phyloP scores from a whole-genome alignment of 2,113 vertebrate species.

The Neopipo cinnamomea region DNA sequence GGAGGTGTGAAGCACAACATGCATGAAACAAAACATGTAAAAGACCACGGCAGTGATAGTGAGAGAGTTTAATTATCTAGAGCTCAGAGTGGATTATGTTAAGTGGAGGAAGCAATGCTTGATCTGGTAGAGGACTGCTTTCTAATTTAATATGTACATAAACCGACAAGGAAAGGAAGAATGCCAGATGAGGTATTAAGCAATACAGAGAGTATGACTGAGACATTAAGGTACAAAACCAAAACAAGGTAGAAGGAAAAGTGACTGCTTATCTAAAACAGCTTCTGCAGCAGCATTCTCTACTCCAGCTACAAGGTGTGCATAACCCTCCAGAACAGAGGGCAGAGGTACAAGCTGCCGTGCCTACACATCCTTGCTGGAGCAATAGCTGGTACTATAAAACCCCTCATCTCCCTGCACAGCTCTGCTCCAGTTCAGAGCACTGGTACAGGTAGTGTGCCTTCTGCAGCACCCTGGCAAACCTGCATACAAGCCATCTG shows the following conservation, averaged over 20 bases:
- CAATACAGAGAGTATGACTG: conserved; percentile 36
- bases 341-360: accelerated
- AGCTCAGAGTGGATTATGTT: conserved; percentile 54
- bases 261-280: conserved; percentile 7
- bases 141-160: conserved; percentile 63
- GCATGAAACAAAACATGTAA: not conserved
- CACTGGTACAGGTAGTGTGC: accelerated
- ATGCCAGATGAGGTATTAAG: conserved; percentile 54
- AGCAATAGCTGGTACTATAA: not conserved
- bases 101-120: conserved; percentile 47
- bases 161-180: conserved; percentile 18
- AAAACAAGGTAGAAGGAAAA: not conserved
- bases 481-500: accelerated
- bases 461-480: not conserved
- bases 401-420: too few species aligned
- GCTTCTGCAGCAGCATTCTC: not conserved
- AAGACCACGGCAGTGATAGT: not conserved
- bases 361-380: accelerated
- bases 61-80: conserved; percentile 65
- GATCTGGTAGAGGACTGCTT: conserved; percentile 43
- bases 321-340: accelerated
- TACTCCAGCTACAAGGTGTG: not conserved
- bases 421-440: not conserved
- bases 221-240: conserved; percentile 11
- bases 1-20: not conserved